A percentile compares a stretch with the other conserved stretches of the same genome.
Evolutionary conservation across 2,113 vertebrate genomes (phyloP).

Genomic region (Syngnathus scovelli): DNA sequence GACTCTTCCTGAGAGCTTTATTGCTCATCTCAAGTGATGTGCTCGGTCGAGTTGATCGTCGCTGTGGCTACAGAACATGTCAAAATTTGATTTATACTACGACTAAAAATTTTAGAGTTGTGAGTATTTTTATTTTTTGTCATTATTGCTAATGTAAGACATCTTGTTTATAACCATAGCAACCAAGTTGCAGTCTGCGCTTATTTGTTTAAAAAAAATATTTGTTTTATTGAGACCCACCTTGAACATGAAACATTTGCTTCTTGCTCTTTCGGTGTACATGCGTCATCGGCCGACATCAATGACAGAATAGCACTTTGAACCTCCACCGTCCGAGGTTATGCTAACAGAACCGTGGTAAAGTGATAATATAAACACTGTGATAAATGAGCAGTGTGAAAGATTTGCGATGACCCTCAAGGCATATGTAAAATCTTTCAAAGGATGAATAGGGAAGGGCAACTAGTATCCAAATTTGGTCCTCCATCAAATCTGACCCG

Average conservation of each 20-base stretch:
- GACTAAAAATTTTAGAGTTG: neutral
- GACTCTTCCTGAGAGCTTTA: slow-evolving; percentile 54
- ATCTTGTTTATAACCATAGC: neutral
- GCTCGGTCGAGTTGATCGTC: slow-evolving; percentile 23
- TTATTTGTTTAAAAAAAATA: neutral
- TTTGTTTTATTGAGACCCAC: neutral
- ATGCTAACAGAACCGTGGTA: slow-evolving; percentile 76
- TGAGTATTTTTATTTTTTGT: neutral
- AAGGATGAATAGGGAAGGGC: neutral
- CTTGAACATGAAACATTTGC: neutral
- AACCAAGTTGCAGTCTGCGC: neutral
- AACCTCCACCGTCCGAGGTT: slow-evolving; percentile 76
- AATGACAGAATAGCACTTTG: slow-evolving; percentile 50
- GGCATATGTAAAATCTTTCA: neutral
- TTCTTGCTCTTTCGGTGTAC: neutral
- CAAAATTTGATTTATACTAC: slow-evolving; percentile 13
- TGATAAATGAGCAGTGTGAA: slow-evolving; percentile 72
- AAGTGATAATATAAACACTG: slow-evolving; percentile 76
- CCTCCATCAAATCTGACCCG: neutral
- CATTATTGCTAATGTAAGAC: neutral
- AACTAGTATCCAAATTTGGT: neutral
- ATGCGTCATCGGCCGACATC: neutral
- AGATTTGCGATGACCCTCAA: slow-evolving; percentile 47
- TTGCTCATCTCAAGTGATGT: slow-evolving; percentile 28
- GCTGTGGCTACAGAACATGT: neutral